Conservation (phyloP, 1,140 invertebrate genomes). For the Aphis gossypii region DNA sequence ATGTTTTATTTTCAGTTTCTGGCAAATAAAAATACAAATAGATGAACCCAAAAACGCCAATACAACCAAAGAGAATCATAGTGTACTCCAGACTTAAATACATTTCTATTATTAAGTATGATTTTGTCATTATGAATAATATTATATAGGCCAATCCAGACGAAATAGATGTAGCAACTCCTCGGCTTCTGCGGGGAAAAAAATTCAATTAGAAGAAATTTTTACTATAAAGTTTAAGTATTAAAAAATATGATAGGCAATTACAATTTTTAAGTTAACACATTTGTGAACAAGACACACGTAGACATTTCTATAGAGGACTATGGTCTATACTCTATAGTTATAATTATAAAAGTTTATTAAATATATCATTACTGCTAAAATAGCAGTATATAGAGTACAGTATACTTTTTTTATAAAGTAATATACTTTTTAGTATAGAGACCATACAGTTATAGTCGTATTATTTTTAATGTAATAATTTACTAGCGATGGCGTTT, state of each 20-base stretch:
- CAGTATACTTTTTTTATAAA: too few relatives aligned
- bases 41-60: slow-evolving; percentile 59
- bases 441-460: too few relatives aligned
- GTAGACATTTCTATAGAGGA: too few relatives aligned
- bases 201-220: neutral
- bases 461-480: too few relatives aligned
- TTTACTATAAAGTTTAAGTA: neutral
- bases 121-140: slow-evolving; percentile 60
- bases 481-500: too few relatives aligned
- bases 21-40: slow-evolving; percentile 61
- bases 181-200: slow-evolving; percentile 59
- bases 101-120: slow-evolving; percentile 59
- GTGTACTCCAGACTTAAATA: slow-evolving; percentile 59
- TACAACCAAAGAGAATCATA: slow-evolving; percentile 59
- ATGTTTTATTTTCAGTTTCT: slow-evolving; percentile 61
- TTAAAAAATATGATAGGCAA: neutral
- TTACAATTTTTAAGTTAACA: neutral
- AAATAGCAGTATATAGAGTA: too few relatives aligned
- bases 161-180: slow-evolving; percentile 59
- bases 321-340: too few relatives aligned
- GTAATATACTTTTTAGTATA: too few relatives aligned
- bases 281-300: too few relatives aligned
- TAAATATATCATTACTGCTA: too few relatives aligned
- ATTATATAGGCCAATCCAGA: slow-evolving; percentile 59
- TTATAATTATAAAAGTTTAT: too few relatives aligned